phyloP scores from a whole-genome alignment of 2,113 vertebrate species.

The Tiliqua scincoides region DNA sequence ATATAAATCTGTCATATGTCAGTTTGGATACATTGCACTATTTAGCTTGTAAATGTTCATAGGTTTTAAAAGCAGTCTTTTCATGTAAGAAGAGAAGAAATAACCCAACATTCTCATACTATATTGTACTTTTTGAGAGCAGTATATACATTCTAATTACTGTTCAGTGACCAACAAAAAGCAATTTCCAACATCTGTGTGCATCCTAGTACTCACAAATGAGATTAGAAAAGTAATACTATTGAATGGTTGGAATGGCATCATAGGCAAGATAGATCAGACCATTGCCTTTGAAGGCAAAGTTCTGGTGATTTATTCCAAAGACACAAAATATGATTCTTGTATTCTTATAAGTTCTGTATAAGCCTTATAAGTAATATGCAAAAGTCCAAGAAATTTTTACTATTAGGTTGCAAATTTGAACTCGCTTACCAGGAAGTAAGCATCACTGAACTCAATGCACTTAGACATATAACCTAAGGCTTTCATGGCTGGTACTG shows the following conservation, averaged over 20 bases:
- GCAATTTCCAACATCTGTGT: background rate
- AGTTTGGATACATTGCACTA: background rate
- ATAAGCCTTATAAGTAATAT: background rate
- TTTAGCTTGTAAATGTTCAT: background rate
- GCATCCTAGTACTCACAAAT: background rate
- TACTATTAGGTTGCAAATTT: background rate
- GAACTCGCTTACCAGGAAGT: too few relatives aligned
- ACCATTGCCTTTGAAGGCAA: background rate
- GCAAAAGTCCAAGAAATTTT: background rate
- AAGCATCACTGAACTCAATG: too few relatives aligned
- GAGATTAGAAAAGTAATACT: background rate
- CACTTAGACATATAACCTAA: too few relatives aligned
- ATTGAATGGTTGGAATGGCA: background rate
- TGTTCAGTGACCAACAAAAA: background rate
- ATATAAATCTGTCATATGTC: background rate
- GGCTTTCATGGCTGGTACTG: too few relatives aligned
- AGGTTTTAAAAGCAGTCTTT: background rate
- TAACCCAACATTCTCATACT: background rate
- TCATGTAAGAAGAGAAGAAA: background rate
- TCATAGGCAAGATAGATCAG: background rate
- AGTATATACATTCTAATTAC: background rate
- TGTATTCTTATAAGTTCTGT: background rate
- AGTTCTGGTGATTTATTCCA: background rate
- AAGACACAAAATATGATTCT: background rate
- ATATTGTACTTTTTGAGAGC: background rate